Evolutionary conservation across 2,113 vertebrate genomes (phyloP), one percentile per base, ranked within the genome.

Genomic region (Callithrix jacchus): DNA sequence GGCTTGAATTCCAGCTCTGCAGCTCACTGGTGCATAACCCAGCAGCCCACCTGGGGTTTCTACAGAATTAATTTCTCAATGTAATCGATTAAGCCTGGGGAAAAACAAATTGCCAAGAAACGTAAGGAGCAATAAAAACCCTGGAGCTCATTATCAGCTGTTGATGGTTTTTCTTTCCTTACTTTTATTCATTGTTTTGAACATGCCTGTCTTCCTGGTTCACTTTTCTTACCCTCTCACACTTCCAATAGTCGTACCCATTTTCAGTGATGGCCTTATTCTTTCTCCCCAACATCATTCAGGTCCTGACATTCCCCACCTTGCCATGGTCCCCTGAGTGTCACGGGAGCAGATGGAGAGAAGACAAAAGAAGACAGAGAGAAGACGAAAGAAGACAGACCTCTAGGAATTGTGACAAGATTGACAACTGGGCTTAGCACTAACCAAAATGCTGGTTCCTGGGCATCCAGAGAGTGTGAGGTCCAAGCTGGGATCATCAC

Each of bases 381-480:
- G 66, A 37, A 35, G 5, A 45, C 25, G 73, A 52, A 1, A 2
- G 32, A 56, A 52, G 21, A 13, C 64, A 79, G 17, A 17, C 8
- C 25, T 25, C 68, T 2, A 17, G 35, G 45, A 73, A 49, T 0
- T 21, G 7, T 5, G 7, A 64, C 13, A 35, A 86, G 61, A 20
- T 23, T 32, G 20, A 54, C 21, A 40, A 13, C 21, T 21, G 37
- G 20, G 32, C 23, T 71, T 4, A 66, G 52, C 61, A 11, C 4
- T 21, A 80, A 73, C 3, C 0, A 1, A 25, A 71, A 64, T 30
- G 20, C 54, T 54, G 37, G 61, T 40, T 68, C 25, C 52, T 47
- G 0, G 12, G 47, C 42, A 25, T 37, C 45, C 37, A 37, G 2
- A 5, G 7, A 21, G 2, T 6, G 0, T 40, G 49, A 14, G 8